A percentile compares a stretch with the other conserved stretches of the same genome.
Conservation (phyloP, 2,797 vertebrate genomes). For the Xiphorhynchus erythropygius region DNA sequence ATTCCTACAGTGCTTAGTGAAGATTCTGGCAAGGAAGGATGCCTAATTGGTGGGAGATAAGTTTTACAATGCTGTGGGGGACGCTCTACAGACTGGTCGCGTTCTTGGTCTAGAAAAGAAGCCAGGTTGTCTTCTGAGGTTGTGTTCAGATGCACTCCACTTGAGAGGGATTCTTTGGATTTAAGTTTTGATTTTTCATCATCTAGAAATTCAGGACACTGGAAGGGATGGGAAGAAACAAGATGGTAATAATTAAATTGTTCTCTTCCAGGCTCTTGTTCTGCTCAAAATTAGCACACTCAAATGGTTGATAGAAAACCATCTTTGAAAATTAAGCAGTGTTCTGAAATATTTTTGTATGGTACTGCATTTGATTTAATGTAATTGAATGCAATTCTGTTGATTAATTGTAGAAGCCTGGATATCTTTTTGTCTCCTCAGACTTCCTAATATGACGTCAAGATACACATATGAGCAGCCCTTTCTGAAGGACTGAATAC, state of each 20-base stretch:
- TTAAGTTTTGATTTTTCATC: slow-evolving; percentile 84
- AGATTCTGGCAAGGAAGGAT: slow-evolving; percentile 88
- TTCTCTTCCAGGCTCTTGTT: not conserved
- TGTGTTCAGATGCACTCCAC: slow-evolving; percentile 78
- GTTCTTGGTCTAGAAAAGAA: slow-evolving; percentile 80
- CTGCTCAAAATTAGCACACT: slow-evolving; percentile 13
- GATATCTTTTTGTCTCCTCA: not conserved
- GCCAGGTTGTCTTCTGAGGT: slow-evolving; percentile 86
- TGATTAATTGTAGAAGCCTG: slow-evolving; percentile 9
- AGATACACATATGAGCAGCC: not conserved
- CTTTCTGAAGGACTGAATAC: not conserved
- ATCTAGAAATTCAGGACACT: slow-evolving; percentile 85
- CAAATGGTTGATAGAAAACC: not conserved
- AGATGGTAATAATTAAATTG: not conserved
- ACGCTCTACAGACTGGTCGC: slow-evolving; percentile 68
- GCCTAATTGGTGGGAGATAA: slow-evolving; percentile 82
- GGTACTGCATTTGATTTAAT: not conserved
- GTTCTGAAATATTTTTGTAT: not conserved
- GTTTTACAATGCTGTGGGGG: slow-evolving; percentile 79
- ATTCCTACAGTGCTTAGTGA: slow-evolving; percentile 79
- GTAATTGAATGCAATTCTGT: not conserved
- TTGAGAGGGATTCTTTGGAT: slow-evolving; percentile 89
- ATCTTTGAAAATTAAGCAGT: not conserved
- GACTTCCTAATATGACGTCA: not conserved
- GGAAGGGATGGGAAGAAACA: slow-evolving; percentile 51